Base-by-base conservation (phyloP, 2,113 vertebrate species). In the Ariopsis seemanni region DNA sequence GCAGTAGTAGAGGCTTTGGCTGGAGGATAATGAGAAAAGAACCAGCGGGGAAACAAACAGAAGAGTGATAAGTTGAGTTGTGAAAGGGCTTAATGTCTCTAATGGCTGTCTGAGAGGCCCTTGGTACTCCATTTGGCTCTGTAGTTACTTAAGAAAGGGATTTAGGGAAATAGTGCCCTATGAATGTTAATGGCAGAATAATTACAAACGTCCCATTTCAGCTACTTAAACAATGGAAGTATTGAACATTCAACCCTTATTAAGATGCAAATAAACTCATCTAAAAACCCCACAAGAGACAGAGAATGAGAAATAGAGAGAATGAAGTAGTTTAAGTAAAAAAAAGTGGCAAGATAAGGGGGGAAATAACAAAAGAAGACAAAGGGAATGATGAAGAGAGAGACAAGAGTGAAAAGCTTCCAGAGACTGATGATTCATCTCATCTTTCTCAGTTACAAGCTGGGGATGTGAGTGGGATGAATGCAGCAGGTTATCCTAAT, bases 221-320 rank as follows among this genome's bases (percentile, higher is more conserved):
- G 95, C 94, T 95, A 95, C 96, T 96, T 97, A 97, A 97, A 98
- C 97, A 97, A 99, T 97, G 95, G 96, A 97, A 96, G 96, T 96
- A 94, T 95, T 94, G 95, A 96, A 96, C 96, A 96, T 96, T 96
- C 96, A 94, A 95, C 95, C 85, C 95, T 96, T 96, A 96, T 97
- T 96, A 96, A 95, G 95, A 97, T 97, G 96, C 95, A 97, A 97
- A 96, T 96, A 91, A 89, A 95, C 94, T 96, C 92, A 94, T 95
- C 95, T 96, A 95, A 95, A 95, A 97, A 96, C 95, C 95, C 95
- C 96, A 96, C 95, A 93, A 94, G 96, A 96, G 96, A 96, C 93
- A 95, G 88, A 92, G 92, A 91, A 89, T 92, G 91, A 94, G 90
- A 94, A 94, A 94, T 94, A 94, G 93, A 91, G 91, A 86, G 91